Conservation (phyloP, 2,888 invertebrate genomes). For the Drosophila nr. fundita region DNA sequence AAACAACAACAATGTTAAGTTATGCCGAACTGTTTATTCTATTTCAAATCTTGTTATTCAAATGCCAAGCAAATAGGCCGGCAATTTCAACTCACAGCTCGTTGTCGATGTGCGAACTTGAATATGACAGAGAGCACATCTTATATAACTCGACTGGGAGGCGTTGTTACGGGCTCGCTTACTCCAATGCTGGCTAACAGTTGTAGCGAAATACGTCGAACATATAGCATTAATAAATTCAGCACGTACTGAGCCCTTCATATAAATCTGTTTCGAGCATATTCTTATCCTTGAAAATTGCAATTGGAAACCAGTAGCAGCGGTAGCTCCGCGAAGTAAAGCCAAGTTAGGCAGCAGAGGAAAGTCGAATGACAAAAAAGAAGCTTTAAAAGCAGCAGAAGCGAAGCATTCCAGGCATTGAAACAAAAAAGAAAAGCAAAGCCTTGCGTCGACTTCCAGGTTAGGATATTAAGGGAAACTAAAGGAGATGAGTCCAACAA, state of each 20-base stretch:
- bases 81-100: slow-evolving; percentile 28
- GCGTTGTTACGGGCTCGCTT: slow-evolving; percentile 42
- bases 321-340: slow-evolving; percentile 32
- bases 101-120: slow-evolving; percentile 66
- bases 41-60: slow-evolving; percentile 54
- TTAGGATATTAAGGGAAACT: slow-evolving; percentile 22
- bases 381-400: slow-evolving; percentile 24
- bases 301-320: slow-evolving; percentile 67
- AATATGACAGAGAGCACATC: slow-evolving; percentile 52
- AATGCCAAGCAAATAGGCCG: slow-evolving; percentile 46
- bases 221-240: slow-evolving; percentile 72
- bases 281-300: slow-evolving; percentile 81
- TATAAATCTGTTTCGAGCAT: slow-evolving; percentile 77
- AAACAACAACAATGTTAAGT: slow-evolving; percentile 8
- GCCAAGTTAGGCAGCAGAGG: slow-evolving; percentile 12
- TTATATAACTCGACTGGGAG: slow-evolving; percentile 61
- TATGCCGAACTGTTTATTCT: slow-evolving; percentile 37
- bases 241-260: slow-evolving; percentile 72
- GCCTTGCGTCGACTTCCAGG: slow-evolving; percentile 61
- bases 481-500: slow-evolving; percentile 18
- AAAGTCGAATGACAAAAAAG: slow-evolving; percentile 25
- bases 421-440: slow-evolving; percentile 60
- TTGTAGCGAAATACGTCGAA: slow-evolving; percentile 9
- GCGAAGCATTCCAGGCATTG: slow-evolving; percentile 59
- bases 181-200: slow-evolving; percentile 15